Evolutionary conservation across 2,797 vertebrate genomes (phyloP), one percentile per base, ranked within the genome.

Genomic region (Muraenolepis orangiensis): DNA sequence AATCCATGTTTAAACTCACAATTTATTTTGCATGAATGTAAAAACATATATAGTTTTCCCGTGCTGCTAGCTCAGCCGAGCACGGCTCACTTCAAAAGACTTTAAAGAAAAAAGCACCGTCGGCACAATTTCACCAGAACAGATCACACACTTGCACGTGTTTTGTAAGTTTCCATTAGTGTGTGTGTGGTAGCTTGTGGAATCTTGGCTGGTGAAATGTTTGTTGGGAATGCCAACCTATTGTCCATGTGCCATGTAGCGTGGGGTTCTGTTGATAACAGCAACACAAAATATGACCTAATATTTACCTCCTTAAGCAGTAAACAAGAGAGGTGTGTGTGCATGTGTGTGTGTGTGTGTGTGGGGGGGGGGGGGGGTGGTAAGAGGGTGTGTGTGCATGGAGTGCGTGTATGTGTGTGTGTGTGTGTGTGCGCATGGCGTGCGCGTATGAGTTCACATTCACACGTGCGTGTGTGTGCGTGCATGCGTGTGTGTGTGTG

Each of bases 391-490:
- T 51, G 42, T 12, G 4, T 12, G 42, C 18, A 0, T 51, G 42
- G 42, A 18, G 42, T 51, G 36, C 12, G 36, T 38, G 6, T 38
- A 11, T 38, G 36, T 12, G 6, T 12, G 36, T 12, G 11, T 38
- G 36, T 38, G 42, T 51, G 5, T 51, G 46, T 12, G 4, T 8
- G 51, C n/a, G 5, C 51, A 70, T 75, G 69, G 74, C 75, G 61
- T 86, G 82, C 72, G 71, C 73, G n/a, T 16, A 13, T 70, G 34
- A 23, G 11, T 38, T 3, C n/a, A n/a, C 10, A 68, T 77, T 46
- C 74, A 51, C 71, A 74, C 80, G 72, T 75, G 46, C 77, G 57
- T 80, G 72, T 75, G 46, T 78, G 57, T 70, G 31, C 70, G 11
- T 74, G 71, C 66, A 38, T 46, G 68, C 80, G 79, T 72, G 57